phyloP scores from a whole-genome alignment of 2,888 invertebrate genomes.

The Druceiella hillmani region DNA sequence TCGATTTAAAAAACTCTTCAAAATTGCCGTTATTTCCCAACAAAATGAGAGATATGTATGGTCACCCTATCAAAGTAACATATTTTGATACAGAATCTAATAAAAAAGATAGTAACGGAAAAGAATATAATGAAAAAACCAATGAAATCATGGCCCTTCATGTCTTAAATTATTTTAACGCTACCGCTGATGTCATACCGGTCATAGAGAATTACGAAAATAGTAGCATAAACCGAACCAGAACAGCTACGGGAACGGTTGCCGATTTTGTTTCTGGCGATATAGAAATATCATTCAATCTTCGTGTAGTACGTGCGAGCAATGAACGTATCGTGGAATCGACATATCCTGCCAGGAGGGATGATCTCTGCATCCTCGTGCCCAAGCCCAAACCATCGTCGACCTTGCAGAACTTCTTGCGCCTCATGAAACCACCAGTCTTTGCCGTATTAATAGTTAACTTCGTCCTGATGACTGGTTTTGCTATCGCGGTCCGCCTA shows the following conservation, averaged over 20 bases:
- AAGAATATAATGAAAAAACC: too few species aligned
- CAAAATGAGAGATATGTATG: too few species aligned
- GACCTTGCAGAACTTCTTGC: conserved; percentile 39
- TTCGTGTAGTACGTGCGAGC: conserved; percentile 46
- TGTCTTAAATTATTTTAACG: conserved; percentile 36
- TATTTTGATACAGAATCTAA: too few species aligned
- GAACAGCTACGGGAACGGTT: conserved; percentile 44
- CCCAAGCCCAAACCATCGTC: conserved; percentile 46
- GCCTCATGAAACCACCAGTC: conserved; percentile 34
- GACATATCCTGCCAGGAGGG: conserved; percentile 47
- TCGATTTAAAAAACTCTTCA: conserved; percentile 24
- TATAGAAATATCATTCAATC: conserved; percentile 49
- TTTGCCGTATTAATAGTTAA: conserved; percentile 32
- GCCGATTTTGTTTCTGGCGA: conserved; percentile 45
- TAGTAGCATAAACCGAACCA: conserved; percentile 39
- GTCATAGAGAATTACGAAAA: conserved; percentile 42
- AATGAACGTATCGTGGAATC: conserved; percentile 48
- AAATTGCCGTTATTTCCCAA: not conserved
- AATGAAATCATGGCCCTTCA: too few species aligned
- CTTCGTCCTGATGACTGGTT: conserved; percentile 29
- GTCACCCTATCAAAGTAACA: too few species aligned
- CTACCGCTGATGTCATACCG: conserved; percentile 34
- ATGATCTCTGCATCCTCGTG: conserved; percentile 51
- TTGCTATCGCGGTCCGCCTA: conserved; percentile 32
- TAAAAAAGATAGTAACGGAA: too few species aligned